phyloP scores from a whole-genome alignment of 53 echinoderm and acorn worm genomes.

The Antedon mediterranea region DNA sequence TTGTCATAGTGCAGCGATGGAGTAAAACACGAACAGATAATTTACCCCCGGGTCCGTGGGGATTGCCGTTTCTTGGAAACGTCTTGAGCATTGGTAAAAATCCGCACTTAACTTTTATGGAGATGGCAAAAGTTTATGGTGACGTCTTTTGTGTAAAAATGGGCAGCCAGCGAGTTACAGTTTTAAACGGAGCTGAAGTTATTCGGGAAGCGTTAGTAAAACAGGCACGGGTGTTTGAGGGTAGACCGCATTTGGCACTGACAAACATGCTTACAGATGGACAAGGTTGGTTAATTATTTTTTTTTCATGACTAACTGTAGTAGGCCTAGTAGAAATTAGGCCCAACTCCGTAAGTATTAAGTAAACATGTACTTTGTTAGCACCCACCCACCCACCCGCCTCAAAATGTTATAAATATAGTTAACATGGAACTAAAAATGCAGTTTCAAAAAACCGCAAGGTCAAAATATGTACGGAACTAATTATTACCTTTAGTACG shows the following conservation, averaged over 20 bases:
- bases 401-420: too few species aligned
- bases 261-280: slow-evolving; percentile 82
- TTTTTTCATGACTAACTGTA: too few species aligned
- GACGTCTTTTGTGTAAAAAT: slow-evolving; percentile 76
- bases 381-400: too few species aligned
- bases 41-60: slow-evolving; percentile 90
- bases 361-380: too few species aligned
- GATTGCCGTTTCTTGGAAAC: slow-evolving; percentile 80
- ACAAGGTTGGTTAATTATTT: slow-evolving; percentile 43
- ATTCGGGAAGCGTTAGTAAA: slow-evolving; percentile 82
- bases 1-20: not conserved
- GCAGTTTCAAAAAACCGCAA: too few species aligned
- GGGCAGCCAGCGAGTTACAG: slow-evolving; percentile 66
- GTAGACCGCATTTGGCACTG: slow-evolving; percentile 69
- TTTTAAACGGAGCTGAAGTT: slow-evolving; percentile 71
- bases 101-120: slow-evolving; percentile 83
- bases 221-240: slow-evolving; percentile 73
- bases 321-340: too few species aligned
- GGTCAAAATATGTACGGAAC: too few species aligned
- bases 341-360: too few species aligned
- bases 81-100: slow-evolving; percentile 81
- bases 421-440: too few species aligned
- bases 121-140: slow-evolving; percentile 80
- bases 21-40: slow-evolving; percentile 10
- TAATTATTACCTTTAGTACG: too few species aligned